Evolutionary conservation across 1,140 invertebrate genomes (phyloP).

Genomic region (Camponotus vicinus): DNA sequence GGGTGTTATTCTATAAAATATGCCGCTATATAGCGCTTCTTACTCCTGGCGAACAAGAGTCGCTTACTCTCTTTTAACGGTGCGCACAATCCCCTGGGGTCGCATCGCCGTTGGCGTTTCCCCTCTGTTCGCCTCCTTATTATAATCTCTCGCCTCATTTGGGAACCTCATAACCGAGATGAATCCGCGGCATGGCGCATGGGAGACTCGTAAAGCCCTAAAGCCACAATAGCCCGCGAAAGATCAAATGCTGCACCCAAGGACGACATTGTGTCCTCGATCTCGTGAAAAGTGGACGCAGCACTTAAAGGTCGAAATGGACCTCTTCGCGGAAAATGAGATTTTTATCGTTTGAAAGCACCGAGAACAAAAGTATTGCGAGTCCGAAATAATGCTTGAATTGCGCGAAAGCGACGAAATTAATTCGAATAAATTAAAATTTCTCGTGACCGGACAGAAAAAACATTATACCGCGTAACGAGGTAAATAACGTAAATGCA

Average conservation of each 20-base stretch:
- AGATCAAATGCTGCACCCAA: constrained; percentile 57
- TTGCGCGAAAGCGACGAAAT: not conserved
- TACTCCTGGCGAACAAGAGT: not conserved
- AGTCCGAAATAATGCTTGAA: not conserved
- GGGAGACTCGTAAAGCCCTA: constrained; percentile 42
- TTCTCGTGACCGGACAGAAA: too few species aligned
- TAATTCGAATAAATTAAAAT: not conserved
- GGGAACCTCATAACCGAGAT: constrained; percentile 51
- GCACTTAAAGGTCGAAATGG: not conserved
- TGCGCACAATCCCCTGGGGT: constrained; percentile 12
- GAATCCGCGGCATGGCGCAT: constrained; percentile 38
- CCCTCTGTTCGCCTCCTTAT: constrained; percentile 60
- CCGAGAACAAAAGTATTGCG: not conserved
- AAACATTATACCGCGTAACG: too few species aligned
- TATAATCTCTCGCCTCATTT: constrained; percentile 67
- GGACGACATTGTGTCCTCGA: constrained; percentile 24
- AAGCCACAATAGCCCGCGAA: constrained; percentile 34
- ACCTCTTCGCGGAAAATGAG: constrained; percentile 4
- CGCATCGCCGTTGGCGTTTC: constrained; percentile 15
- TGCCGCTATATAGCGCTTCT: not conserved
- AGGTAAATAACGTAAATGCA: too few species aligned
- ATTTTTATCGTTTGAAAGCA: constrained; percentile 17
- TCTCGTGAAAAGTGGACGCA: not conserved
- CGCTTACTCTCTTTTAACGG: constrained; percentile 27
- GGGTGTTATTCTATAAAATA: constrained; percentile 11